Conservation (phyloP, 2,797 vertebrate genomes). For the Gymnodraco acuticeps region DNA sequence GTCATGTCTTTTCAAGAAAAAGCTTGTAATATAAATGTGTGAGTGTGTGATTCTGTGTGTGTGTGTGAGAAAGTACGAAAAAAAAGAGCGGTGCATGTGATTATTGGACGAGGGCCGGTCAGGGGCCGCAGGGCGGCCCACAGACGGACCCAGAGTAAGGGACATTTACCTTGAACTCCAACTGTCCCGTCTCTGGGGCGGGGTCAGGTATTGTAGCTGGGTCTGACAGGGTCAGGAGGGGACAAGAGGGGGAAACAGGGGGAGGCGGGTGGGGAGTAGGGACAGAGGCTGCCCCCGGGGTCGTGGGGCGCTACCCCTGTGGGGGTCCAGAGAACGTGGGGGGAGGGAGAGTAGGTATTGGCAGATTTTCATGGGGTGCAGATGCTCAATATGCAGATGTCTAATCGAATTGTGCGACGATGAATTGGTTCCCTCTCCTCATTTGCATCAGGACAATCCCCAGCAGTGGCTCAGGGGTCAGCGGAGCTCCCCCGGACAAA, state of each 20-base stretch:
- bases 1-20: constrained; percentile 41
- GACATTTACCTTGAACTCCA: constrained; percentile 86
- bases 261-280: constrained; percentile 43
- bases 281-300: constrained; percentile 71
- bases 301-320: constrained; percentile 71
- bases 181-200: constrained; percentile 73
- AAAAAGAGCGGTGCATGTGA: constrained; percentile 75
- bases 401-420: constrained; percentile 84
- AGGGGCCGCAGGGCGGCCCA: constrained; percentile 52
- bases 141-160: constrained; percentile 67
- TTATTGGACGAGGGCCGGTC: constrained; percentile 63
- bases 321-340: constrained; percentile 50
- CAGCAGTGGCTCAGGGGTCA: constrained; percentile 79
- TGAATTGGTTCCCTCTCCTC: constrained; percentile 79
- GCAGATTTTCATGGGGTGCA: constrained; percentile 82
- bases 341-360: constrained; percentile 68
- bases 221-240: constrained; percentile 79
- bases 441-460: constrained; percentile 86
- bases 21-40: constrained; percentile 11
- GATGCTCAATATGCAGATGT: constrained; percentile 89
- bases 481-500: constrained; percentile 73
- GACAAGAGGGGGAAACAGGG: constrained; percentile 58
- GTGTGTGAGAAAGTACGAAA: constrained; percentile 49
- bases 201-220: constrained; percentile 78
- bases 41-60: not conserved